A percentile compares a stretch with the other conserved stretches of the same genome.
These are phyloP conservation scores for Neopipo cinnamomea DNA, from an alignment of 2,113 vertebrate genomes.

Conservation along the genomic window DNA sequence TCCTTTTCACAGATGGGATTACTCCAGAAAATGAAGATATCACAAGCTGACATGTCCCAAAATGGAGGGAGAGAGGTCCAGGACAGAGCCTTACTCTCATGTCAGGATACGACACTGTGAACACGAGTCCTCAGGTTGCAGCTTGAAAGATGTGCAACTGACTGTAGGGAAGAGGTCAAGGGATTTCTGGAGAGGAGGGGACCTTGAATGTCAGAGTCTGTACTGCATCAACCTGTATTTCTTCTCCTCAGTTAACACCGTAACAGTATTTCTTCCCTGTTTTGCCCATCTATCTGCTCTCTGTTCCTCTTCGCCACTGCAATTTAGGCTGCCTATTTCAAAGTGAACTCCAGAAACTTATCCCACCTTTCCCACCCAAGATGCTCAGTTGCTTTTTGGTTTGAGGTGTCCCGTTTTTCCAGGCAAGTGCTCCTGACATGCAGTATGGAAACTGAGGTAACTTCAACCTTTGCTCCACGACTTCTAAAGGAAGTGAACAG, in stretches of 20 bases:
- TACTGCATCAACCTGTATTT: background rate
- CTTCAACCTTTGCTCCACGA: background rate
- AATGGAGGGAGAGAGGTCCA: background rate
- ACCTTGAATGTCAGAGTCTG: background rate
- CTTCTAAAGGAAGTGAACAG: background rate
- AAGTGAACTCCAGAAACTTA: background rate
- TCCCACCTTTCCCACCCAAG: background rate
- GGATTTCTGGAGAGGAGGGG: background rate
- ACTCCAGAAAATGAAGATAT: background rate
- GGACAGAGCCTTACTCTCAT: background rate
- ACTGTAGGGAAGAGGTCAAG: background rate
- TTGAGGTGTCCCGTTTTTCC: background rate
- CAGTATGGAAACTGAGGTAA: background rate
- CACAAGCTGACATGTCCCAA: background rate
- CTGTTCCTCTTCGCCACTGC: background rate
- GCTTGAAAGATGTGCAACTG: background rate
- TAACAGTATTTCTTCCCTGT: background rate
- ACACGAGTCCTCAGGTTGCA: background rate
- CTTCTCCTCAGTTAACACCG: background rate
- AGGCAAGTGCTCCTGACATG: background rate
- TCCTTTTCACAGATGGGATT: background rate
- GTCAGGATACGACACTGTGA: accelerated
- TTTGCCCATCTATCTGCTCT: background rate
- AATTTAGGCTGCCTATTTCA: background rate
- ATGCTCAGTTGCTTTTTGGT: background rate